A percentile compares a stretch with the other conserved stretches of the same genome.
Evolutionary conservation across 2,888 invertebrate species (phyloP).

Genomic region (Lochmaea capreae): DNA sequence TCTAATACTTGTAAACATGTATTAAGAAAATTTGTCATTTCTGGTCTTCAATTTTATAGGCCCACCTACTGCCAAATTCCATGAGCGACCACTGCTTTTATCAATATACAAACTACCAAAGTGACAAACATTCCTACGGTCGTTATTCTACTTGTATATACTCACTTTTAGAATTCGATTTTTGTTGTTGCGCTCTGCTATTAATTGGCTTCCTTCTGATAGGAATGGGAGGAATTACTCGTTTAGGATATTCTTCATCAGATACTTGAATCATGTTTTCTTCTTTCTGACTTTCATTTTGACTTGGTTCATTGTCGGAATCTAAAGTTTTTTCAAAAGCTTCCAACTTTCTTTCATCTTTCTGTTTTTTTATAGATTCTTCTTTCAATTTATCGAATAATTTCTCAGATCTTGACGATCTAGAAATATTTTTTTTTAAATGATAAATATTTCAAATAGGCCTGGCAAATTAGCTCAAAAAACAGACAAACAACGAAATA

Average conservation of each 20-base stretch:
- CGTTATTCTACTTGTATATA: background rate
- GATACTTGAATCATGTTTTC: conserved; percentile 33
- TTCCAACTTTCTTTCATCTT: conserved; percentile 34
- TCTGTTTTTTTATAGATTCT: conserved; percentile 26
- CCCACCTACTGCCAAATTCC: too few relatives aligned
- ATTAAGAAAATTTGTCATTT: too few relatives aligned
- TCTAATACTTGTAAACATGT: too few relatives aligned
- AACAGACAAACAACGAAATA: too few relatives aligned
- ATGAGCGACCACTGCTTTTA: too few relatives aligned
- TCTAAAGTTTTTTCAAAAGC: conserved; percentile 29
- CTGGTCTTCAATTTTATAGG: too few relatives aligned
- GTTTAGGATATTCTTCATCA: conserved; percentile 24
- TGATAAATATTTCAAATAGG: background rate
- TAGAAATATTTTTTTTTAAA: background rate
- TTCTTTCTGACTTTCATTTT: conserved; percentile 15
- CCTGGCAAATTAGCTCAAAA: too few relatives aligned
- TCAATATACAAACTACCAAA: too few relatives aligned
- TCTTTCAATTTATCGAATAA: conserved; percentile 38
- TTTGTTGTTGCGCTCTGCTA: conserved; percentile 20
- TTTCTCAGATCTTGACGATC: conserved; percentile 28
- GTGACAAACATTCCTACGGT: too few relatives aligned
- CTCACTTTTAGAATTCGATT: background rate
- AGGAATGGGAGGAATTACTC: conserved; percentile 35
- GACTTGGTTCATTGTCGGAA: conserved; percentile 17
- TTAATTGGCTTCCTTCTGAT: conserved; percentile 28